These are phyloP conservation scores for Lophochroa leadbeateri DNA, from an alignment of 2,113 vertebrate genomes.

Conservation along the genomic window DNA sequence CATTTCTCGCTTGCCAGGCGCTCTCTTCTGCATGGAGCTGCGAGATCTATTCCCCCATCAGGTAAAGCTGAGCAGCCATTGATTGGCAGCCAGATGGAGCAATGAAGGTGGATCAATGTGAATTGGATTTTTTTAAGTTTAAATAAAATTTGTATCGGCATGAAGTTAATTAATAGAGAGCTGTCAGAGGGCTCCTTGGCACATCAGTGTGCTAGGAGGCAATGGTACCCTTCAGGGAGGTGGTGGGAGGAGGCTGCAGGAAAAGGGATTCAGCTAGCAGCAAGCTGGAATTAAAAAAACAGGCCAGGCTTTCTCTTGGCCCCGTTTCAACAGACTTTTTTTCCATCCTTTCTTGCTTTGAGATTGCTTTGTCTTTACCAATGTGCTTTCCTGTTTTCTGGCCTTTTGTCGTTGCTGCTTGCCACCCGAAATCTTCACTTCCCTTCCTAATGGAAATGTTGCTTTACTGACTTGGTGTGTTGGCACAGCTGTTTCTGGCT, in stretches of 20 bases:
- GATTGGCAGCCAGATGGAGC: slow-evolving; percentile 63
- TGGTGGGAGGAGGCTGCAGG: slow-evolving; percentile 38
- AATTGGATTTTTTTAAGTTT: slow-evolving; percentile 76
- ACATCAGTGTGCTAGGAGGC: slow-evolving; percentile 56
- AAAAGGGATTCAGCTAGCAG: slow-evolving; percentile 32
- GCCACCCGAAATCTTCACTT: not conserved
- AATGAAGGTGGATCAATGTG: slow-evolving; percentile 73
- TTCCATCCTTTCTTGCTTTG: not conserved
- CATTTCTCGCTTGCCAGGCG: not conserved
- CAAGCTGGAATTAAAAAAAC: slow-evolving; percentile 33
- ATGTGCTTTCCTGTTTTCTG: not conserved
- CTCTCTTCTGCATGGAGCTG: not conserved
- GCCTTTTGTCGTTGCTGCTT: not conserved
- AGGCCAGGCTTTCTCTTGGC: not conserved
- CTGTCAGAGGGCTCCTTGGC: slow-evolving; percentile 70
- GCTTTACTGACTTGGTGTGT: not conserved
- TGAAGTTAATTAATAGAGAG: slow-evolving; percentile 77
- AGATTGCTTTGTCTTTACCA: not conserved
- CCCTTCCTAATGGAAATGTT: not conserved
- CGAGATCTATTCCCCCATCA: not conserved
- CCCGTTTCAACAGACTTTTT: not conserved
- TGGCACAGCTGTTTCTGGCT: not conserved
- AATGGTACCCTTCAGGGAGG: slow-evolving; percentile 23
- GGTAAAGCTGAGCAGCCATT: slow-evolving; percentile 61
- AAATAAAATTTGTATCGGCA: slow-evolving; percentile 77